phyloP scores from a whole-genome alignment of 2,888 invertebrate genomes.

The Ceratothoa steindachneri region DNA sequence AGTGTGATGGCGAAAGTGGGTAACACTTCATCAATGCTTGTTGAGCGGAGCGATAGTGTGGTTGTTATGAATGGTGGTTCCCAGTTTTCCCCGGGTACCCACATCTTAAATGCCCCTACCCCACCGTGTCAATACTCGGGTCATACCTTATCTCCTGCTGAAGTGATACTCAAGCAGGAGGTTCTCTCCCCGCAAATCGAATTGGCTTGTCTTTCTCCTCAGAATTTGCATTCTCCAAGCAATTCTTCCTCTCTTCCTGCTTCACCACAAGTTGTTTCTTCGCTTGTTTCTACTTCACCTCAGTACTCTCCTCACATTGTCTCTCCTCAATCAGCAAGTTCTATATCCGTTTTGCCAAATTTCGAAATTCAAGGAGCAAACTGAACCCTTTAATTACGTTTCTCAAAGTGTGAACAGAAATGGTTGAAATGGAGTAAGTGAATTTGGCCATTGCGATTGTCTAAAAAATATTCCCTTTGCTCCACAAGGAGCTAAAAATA shows the following conservation, averaged over 20 bases:
- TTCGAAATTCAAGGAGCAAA: not conserved
- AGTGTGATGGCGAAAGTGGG: too few species aligned
- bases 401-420: too few species aligned
- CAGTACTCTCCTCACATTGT: not conserved
- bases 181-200: not conserved
- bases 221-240: not conserved
- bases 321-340: not conserved
- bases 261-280: not conserved
- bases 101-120: not conserved
- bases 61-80: not conserved
- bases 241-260: not conserved
- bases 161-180: not conserved
- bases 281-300: not conserved
- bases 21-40: not conserved
- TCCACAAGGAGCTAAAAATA: too few species aligned
- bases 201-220: not conserved
- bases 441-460: too few species aligned
- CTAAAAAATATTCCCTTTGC: too few species aligned
- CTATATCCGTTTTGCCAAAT: not conserved
- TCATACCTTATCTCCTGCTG: not conserved
- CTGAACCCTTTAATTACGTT: too few species aligned
- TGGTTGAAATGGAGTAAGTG: too few species aligned
- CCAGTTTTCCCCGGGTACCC: not conserved
- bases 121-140: not conserved
- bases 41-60: not conserved